Evolutionary conservation across 2,113 vertebrate genomes (phyloP).

Genomic region (Meleagris gallopavo): DNA sequence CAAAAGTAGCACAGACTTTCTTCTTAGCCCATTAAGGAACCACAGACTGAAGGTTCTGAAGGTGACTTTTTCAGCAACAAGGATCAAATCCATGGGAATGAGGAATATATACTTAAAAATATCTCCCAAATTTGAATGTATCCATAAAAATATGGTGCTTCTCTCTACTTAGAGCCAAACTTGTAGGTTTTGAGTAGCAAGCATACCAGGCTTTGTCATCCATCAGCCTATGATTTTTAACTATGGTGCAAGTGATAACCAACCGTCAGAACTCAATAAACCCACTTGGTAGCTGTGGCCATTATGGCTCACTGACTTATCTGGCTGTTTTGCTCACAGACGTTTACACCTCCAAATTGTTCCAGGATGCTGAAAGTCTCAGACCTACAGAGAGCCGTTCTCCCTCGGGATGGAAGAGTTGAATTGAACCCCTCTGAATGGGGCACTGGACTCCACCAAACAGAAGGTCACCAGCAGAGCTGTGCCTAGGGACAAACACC

Average conservation of each 20-base stretch:
- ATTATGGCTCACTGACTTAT: background rate
- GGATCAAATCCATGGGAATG: background rate
- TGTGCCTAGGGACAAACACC: accelerated
- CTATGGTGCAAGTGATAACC: background rate
- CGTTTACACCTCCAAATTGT: background rate
- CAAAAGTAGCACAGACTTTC: background rate
- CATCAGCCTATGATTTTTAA: background rate
- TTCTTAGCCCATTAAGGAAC: background rate
- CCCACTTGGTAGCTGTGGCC: background rate
- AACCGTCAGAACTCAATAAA: background rate
- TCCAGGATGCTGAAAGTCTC: background rate
- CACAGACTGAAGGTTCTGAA: background rate
- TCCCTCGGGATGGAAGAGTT: background rate
- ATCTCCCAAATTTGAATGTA: background rate
- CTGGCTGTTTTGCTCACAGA: background rate
- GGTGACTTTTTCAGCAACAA: background rate
- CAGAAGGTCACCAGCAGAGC: background rate
- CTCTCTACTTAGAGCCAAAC: background rate
- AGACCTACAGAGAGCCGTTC: background rate
- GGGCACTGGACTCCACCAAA: background rate
- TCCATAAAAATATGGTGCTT: background rate
- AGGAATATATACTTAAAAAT: background rate
- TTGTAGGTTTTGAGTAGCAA: background rate
- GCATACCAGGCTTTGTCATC: background rate
- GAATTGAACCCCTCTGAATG: accelerated